phyloP scores from a whole-genome alignment of 2,797 vertebrate genomes.

The Mycteria americana region DNA sequence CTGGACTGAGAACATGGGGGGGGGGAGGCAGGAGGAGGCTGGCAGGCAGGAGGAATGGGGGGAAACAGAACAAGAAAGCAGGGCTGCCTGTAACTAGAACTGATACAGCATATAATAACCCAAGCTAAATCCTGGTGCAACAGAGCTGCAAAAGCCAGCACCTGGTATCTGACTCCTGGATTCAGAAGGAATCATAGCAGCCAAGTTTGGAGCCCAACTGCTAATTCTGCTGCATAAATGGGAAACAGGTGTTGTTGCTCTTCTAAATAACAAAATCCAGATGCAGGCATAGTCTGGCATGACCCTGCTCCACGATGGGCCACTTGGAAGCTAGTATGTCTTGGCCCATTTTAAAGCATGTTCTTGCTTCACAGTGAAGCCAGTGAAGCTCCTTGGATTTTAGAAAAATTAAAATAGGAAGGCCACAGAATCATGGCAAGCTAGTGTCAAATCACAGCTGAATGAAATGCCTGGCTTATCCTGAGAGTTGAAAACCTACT shows the following conservation, averaged over 20 bases:
- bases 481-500: neutral
- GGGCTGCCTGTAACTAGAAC: neutral
- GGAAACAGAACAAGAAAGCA: neutral
- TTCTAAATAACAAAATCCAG: constrained; percentile 1
- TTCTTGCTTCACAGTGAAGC: neutral
- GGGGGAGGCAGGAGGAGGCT: neutral
- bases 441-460: neutral
- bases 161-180: constrained; percentile 6
- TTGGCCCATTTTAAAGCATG: neutral
- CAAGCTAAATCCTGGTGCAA: neutral
- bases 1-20: neutral
- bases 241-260: neutral
- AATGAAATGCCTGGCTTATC: neutral
- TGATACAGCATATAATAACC: neutral
- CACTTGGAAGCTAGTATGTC: neutral
- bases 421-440: neutral
- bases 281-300: neutral
- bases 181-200: neutral
- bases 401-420: neutral
- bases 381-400: neutral
- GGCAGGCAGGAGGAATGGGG: neutral
- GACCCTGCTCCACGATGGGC: neutral
- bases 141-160: neutral
- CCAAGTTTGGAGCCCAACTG: neutral
- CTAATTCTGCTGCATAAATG: neutral